Conservation (phyloP, 2,797 vertebrate species). For the Halcyon badia region DNA sequence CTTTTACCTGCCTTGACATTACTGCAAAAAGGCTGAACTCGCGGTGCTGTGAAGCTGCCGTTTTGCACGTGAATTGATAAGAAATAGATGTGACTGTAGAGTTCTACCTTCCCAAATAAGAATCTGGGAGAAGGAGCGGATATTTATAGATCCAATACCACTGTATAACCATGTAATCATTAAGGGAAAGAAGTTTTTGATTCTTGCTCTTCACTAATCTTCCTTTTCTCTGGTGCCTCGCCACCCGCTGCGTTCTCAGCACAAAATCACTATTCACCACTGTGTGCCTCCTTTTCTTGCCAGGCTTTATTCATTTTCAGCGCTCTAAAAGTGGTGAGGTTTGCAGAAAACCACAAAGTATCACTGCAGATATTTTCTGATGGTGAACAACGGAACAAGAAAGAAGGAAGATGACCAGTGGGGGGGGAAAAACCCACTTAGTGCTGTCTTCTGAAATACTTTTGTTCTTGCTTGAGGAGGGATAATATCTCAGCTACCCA, state of each 20-base stretch:
- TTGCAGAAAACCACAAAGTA: neutral
- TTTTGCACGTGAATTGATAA: neutral
- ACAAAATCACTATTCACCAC: neutral
- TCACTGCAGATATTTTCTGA: neutral
- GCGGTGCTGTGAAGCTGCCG: neutral
- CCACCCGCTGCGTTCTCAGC: neutral
- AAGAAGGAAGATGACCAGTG: neutral
- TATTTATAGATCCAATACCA: neutral
- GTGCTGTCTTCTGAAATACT: neutral
- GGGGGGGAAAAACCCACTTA: neutral
- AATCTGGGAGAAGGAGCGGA: neutral
- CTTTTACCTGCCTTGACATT: neutral
- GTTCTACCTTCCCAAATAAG: neutral
- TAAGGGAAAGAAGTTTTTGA: neutral
- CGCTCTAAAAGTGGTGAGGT: neutral
- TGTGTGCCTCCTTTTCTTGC: neutral
- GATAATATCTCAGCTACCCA: neutral
- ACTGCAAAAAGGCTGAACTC: neutral
- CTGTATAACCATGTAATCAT: neutral
- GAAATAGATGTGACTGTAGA: neutral
- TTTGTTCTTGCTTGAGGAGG: neutral
- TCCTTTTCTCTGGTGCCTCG: neutral
- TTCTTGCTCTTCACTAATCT: neutral
- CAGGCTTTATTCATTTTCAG: neutral
- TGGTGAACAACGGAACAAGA: neutral